Percentiles rank a stretch among this genome's conserved stretches.
phyloP scores from a whole-genome alignment of 2,113 vertebrate genomes.

The Callaeas wilsoni region DNA sequence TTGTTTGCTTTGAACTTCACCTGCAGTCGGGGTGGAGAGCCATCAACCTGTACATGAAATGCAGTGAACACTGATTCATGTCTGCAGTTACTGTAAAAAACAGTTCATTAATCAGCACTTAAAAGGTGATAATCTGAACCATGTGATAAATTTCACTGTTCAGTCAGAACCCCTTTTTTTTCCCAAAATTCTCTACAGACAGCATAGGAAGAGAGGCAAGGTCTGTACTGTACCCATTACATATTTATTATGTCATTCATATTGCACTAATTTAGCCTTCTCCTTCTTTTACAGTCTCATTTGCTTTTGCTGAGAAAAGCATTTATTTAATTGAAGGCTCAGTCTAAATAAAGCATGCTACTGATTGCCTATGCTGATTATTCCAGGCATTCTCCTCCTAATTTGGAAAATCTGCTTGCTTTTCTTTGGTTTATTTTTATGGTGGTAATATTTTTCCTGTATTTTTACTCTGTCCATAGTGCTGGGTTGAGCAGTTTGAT shows the following conservation, averaged over 20 bases:
- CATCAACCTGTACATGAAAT: background rate
- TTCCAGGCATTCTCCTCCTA: slow-evolving; percentile 43
- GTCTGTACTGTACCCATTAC: slow-evolving; percentile 37
- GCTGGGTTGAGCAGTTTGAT: background rate
- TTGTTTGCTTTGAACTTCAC: background rate
- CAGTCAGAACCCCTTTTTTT: background rate
- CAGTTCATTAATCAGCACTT: background rate
- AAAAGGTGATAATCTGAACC: background rate
- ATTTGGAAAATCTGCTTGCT: slow-evolving; percentile 54
- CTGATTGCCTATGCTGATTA: slow-evolving; percentile 60
- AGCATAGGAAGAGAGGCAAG: background rate
- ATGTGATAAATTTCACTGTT: background rate
- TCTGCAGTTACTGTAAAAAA: background rate
- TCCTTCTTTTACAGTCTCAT: slow-evolving; percentile 33
- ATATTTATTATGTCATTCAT: slow-evolving; percentile 58
- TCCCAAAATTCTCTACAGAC: background rate
- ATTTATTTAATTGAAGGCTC: slow-evolving; percentile 59
- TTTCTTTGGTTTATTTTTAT: slow-evolving; percentile 49
- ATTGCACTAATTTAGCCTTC: slow-evolving; percentile 32
- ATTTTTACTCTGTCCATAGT: background rate
- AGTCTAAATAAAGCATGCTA: slow-evolving; percentile 51
- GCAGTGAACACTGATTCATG: background rate
- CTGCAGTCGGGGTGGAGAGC: background rate
- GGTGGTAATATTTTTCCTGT: background rate
- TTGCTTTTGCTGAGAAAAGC: slow-evolving; percentile 64